phyloP scores from a whole-genome alignment of 2,113 vertebrate genomes.

The Hippotragus niger region DNA sequence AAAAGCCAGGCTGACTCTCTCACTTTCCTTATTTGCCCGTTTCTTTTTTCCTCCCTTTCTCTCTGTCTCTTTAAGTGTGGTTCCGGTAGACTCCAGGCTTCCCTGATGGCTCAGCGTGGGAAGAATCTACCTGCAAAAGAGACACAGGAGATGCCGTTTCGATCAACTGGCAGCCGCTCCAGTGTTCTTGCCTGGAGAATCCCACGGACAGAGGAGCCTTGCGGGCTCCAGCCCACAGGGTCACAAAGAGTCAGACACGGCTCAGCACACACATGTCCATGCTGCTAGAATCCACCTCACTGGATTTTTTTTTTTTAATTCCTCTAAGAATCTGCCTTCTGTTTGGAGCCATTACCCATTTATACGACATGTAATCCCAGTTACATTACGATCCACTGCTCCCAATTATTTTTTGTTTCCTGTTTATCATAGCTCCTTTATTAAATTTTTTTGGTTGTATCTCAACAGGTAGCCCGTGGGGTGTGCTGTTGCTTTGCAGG shows the following conservation, averaged over 20 bases:
- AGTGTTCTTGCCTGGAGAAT: background rate
- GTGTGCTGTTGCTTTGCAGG: background rate
- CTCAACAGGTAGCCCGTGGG: background rate
- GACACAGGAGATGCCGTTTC: background rate
- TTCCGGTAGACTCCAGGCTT: background rate
- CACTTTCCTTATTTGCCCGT: background rate
- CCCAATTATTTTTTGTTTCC: background rate
- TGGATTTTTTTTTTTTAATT: background rate
- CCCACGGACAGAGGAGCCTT: background rate
- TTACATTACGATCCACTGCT: background rate
- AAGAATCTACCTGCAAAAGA: background rate
- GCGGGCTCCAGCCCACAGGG: background rate
- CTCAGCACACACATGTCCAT: fast-evolving
- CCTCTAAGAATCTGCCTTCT: background rate
- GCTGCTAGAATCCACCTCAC: background rate
- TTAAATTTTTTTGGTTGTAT: background rate
- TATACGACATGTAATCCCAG: background rate
- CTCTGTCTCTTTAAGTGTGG: background rate
- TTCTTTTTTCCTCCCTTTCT: background rate
- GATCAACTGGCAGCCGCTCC: background rate
- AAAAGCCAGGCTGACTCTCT: background rate
- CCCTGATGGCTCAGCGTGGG: background rate
- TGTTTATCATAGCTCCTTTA: background rate
- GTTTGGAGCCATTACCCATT: background rate
- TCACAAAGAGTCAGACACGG: background rate